Evolutionary conservation across 2,797 vertebrate genomes (phyloP), one percentile per base, ranked within the genome.

Genomic region (Pogonophryne albipinna): DNA sequence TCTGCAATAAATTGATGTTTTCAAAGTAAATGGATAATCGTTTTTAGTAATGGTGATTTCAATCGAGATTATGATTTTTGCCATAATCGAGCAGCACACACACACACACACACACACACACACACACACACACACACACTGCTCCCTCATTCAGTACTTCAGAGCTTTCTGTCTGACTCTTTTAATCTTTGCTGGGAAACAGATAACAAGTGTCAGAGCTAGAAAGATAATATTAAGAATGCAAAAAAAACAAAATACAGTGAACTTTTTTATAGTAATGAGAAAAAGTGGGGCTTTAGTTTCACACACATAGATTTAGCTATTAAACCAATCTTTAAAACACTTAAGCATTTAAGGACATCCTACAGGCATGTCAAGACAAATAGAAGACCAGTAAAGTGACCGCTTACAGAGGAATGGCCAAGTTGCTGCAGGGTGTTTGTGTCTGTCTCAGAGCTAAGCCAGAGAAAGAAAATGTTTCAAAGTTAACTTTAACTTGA

Each of bases 371-470:
- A 8, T 1, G 52, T 71, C 55, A 6, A 47, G 42, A 56, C 59
- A 63, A 76, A 61, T 15, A 64, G 58, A 34, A 57, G 1, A 58
- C 53, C 38, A 31, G 50, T 72, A 55, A 76, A 69, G 47, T 76
- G 82, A 70, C 76, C 61, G 65, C 71, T 85, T 77, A 74, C 42
- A 53, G 31, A 78, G 74, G 74, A 89, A 88, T 82, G 77, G 31
- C 27, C 16, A 11, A 27, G 57, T 74, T 79, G 88, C 89, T 89
- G 13, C 68, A 44, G 86, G 89, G 64, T 66, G n/a, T 41, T 60
- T 85, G 34, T 72, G 83, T 91, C 82, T 81, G 85, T 89, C 87
- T 87, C 65, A 42, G n/a, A 86, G 72, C 76, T 87, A 59, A 85
- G 76, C 66, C 5, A 3, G 59, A 76, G 59, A 78, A 87, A 41